Conservation (phyloP, 2,797 vertebrate species). For the Euphonia xanthogaster region DNA sequence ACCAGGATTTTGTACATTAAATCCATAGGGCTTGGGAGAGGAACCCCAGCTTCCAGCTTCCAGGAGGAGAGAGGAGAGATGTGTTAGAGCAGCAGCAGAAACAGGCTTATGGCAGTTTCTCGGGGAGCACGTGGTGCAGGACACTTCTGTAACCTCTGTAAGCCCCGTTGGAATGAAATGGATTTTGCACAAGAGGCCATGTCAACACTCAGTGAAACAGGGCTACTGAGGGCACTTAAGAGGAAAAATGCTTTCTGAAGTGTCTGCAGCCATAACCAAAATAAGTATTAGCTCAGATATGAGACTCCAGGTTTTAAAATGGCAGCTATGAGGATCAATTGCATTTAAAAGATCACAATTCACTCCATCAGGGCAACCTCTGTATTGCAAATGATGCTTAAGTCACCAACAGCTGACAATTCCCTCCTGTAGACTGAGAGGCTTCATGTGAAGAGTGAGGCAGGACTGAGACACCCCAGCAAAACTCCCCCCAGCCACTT, state of each 20-base stretch:
- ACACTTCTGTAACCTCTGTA: neutral
- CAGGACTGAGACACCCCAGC: neutral
- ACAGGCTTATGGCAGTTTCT: neutral
- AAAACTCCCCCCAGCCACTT: neutral
- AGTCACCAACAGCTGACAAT: neutral
- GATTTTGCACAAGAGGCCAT: neutral
- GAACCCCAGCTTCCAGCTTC: conserved; percentile 88
- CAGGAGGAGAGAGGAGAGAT: neutral
- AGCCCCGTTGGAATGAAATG: neutral
- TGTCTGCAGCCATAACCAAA: neutral
- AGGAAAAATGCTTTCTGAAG: conserved; percentile 7
- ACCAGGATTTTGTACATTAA: conserved; percentile 97
- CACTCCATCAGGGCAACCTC: neutral
- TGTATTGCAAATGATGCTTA: neutral
- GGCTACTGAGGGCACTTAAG: neutral
- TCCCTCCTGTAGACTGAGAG: neutral
- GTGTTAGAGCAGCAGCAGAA: neutral
- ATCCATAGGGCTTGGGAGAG: conserved; percentile 93
- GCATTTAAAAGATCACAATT: neutral
- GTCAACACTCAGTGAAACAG: neutral
- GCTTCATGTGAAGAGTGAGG: neutral
- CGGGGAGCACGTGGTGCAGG: neutral
- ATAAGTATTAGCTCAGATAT: neutral
- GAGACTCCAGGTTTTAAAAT: neutral
- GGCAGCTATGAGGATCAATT: neutral